Evolutionary conservation across 2,888 invertebrate genomes (phyloP), one percentile per base, ranked within the genome.

Genomic region (Tenodera sinensis): DNA sequence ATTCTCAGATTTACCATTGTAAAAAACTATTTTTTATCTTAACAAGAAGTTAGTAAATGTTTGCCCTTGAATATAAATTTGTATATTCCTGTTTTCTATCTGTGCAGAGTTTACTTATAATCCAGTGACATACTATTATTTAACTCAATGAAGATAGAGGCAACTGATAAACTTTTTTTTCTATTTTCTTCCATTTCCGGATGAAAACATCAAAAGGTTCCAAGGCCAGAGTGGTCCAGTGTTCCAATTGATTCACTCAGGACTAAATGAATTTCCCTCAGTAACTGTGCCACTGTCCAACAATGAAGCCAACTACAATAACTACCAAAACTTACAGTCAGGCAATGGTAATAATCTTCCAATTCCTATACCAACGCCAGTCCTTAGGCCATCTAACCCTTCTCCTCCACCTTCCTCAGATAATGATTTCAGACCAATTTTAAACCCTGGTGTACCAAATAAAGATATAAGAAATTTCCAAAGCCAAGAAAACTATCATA

Each of bases 151-250:
- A 83, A 83, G 25, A 82, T 82, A n/a, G 30, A 87, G 83, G 28
- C 82, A 87, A 87, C 87, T 87, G 87, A 87, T 83, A 87, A 83
- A 42, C 27, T 85, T 85, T 85, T 85, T 47, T 85, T 85, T 71
- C 54, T 20, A 20, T 71, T 87, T 87, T 82, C 82, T 87, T 42
- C 83, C 82, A n/a, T 87, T 87, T 87, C 87, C 27, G 87, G 83
- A 27, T 83, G 82, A 87, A 71, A 82, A 27, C 83, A 25, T 27
- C 84, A 84, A 28, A 47, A 89, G 89, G 89, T 89, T 89, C 83
- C 89, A 85, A 86, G 86, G 89, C 83, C 89, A 89, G 83, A 83
- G 85, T 86, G 89, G 85, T 86, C 89, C 89, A 87, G 89, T 86
- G 86, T 86, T 89, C 86, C 89, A 83, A 71, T 28, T 89, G 47